Percentiles rank a stretch among this genome's conserved stretches.
phyloP scores from a whole-genome alignment of 2,113 vertebrate species.

The Onychorhynchus coronatus region DNA sequence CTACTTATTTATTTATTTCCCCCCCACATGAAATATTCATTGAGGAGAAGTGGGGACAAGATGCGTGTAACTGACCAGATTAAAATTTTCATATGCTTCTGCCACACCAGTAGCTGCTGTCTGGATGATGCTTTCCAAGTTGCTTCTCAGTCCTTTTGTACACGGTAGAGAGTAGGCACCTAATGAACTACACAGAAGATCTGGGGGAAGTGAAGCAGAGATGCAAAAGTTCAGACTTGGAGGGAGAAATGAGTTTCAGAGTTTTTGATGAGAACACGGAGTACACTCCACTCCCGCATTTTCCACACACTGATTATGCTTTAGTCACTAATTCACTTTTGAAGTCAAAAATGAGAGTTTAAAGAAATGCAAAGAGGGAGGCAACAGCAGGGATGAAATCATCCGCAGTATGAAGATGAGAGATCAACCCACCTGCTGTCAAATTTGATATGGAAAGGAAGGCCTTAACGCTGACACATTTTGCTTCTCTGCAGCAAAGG shows the following conservation, averaged over 20 bases:
- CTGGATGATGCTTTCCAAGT: conserved; percentile 34
- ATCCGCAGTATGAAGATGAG: conserved; percentile 75
- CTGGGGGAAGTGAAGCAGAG: conserved; percentile 80
- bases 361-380: conserved; percentile 72
- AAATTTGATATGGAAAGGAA: conserved; percentile 69
- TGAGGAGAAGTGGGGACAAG: background rate
- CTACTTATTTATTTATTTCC: background rate
- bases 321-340: conserved; percentile 74
- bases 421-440: conserved; percentile 78
- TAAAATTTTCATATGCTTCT: conserved; percentile 65
- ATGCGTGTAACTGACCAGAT: conserved; percentile 43
- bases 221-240: conserved; percentile 81
- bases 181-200: conserved; percentile 68
- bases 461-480: conserved; percentile 67
- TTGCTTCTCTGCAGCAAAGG: conserved; percentile 69
- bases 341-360: conserved; percentile 75
- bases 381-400: conserved; percentile 73
- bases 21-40: background rate
- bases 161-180: conserved; percentile 49
- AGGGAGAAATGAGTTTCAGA: conserved; percentile 78
- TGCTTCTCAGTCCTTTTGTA: conserved; percentile 43
- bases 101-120: conserved; percentile 60
- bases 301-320: conserved; percentile 76
- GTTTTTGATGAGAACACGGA: conserved; percentile 77
- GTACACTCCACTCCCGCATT: conserved; percentile 75